Conservation (phyloP, 1,140 invertebrate genomes). For the Hetaerina americana region DNA sequence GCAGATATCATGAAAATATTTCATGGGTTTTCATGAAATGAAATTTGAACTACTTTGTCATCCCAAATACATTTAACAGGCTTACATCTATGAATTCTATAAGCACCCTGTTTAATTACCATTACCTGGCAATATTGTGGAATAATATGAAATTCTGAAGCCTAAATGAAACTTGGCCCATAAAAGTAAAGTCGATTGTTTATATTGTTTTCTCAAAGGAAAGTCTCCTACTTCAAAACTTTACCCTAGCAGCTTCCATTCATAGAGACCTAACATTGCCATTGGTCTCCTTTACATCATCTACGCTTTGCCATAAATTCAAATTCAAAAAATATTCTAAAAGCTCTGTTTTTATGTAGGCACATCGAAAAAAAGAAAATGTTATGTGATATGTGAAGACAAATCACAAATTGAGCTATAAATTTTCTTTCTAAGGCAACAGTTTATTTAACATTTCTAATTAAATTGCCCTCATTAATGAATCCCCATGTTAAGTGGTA, state of each 20-base stretch:
- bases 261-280: not conserved
- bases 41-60: too few relatives aligned
- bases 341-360: not conserved
- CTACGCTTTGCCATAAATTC: not conserved
- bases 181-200: not conserved
- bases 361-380: not conserved
- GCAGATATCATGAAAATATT: too few relatives aligned
- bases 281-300: not conserved
- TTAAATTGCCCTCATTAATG: not conserved
- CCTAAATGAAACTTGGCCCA: not conserved
- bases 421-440: not conserved
- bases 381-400: not conserved
- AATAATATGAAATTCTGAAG: slow-evolving; percentile 1
- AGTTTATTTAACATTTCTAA: not conserved
- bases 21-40: too few relatives aligned
- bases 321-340: not conserved
- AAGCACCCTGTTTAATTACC: not conserved
- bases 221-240: not conserved
- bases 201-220: too few relatives aligned
- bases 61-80: too few relatives aligned
- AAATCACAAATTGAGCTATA: not conserved
- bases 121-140: not conserved
- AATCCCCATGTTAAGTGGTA: not conserved
- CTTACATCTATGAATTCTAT: too few relatives aligned
- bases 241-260: not conserved